Base-by-base conservation (phyloP, 2,888 invertebrate species). In the Colletes collaris region DNA sequence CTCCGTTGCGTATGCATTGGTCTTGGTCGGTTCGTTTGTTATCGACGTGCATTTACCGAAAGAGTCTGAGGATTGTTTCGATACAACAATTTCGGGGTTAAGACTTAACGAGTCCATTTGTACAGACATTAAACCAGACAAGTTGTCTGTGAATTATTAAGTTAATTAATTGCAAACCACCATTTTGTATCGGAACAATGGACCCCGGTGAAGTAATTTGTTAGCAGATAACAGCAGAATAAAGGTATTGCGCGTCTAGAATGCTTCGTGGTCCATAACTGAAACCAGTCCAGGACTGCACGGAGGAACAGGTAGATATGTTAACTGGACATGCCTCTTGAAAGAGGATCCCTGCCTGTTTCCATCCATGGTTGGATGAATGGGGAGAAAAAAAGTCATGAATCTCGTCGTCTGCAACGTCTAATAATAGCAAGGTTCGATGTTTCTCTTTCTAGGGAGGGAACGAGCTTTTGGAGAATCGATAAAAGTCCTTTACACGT, bases 251-350 rank as follows among this genome's bases (percentile, higher is more conserved):
- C 27, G 69, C 56, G 56, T 69, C 16, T 71, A 58, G 55, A 70
- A 67, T 72, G 78, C 63, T 62, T 19, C 75, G 60, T 81, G 74
- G 72, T 77, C 76, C 80, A 80, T 80, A 80, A 83, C 82, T 73
- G 81, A 76, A 81, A 84, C 81, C 79, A 84, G 79, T 83, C 74
- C 50, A 53, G 68, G 68, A 58, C 52, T 58, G 60, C 55, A 52
- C 69, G 63, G 67, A 77, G 66, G 67, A 77, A 68, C 72, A 68
- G 74, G 58, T 63, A 67, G 63, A 52, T 58, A 77, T 19, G 58
- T 77, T 67, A 68, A 40, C 49, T 52, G 77, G 46, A 67, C 63
- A 35, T 73, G 58, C 19, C 56, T 63, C 56, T n/a, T 56, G 77
- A 77, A 74, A 68, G 73, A 63, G 40, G 73, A 73, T 68, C 67